These are phyloP conservation scores for Argya squamiceps DNA, from an alignment of 2,797 vertebrate species.

Conservation along the genomic window DNA sequence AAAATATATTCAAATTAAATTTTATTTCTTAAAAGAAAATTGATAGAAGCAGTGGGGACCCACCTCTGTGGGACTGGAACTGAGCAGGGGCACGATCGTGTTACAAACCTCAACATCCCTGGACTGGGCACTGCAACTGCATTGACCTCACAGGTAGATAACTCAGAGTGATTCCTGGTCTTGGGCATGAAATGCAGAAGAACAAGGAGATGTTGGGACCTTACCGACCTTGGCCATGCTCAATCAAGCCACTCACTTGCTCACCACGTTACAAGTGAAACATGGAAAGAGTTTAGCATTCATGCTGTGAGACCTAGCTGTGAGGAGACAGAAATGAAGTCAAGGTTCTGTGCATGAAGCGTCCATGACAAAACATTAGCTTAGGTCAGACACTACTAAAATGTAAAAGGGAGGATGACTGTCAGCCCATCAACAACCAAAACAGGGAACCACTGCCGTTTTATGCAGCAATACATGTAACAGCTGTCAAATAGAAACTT, in stretches of 20 bases:
- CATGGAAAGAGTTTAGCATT: background rate
- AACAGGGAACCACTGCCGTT: background rate
- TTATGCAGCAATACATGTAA: background rate
- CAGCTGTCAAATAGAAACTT: background rate
- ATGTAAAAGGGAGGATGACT: background rate
- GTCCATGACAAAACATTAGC: background rate
- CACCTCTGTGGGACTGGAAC: background rate
- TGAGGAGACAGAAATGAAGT: background rate
- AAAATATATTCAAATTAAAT: background rate
- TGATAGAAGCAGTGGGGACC: background rate
- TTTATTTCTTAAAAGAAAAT: background rate
- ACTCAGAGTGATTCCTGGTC: fast-evolving
- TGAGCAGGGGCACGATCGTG: fast-evolving
- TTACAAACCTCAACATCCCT: background rate
- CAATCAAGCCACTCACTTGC: background rate
- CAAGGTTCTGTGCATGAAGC: background rate
- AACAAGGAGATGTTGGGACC: background rate
- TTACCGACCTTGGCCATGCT: fast-evolving
- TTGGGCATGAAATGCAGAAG: background rate
- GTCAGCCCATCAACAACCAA: background rate
- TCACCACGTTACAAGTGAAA: background rate
- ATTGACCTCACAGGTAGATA: background rate
- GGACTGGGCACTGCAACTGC: background rate
- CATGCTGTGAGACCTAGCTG: background rate
- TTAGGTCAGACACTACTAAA: background rate